Conservation (phyloP, 2,888 invertebrate genomes). For the Nomada ferruginata region DNA sequence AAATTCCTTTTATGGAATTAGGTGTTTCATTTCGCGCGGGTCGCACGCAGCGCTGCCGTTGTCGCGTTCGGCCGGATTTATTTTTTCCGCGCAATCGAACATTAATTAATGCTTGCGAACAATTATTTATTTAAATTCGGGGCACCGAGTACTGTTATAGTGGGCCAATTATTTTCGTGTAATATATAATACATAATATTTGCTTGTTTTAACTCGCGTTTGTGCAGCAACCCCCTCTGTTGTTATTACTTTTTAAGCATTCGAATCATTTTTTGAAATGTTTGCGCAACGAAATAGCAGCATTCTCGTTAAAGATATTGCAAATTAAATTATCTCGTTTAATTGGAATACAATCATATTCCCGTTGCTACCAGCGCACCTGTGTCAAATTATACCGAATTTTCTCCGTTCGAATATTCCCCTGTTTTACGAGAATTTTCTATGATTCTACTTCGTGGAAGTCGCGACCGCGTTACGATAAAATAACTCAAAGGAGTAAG, state of each 20-base stretch:
- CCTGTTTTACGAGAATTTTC: neutral
- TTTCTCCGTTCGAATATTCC: neutral
- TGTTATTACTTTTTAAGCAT: no score
- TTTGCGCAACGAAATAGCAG: no score
- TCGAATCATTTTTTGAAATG: no score
- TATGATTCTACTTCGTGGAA: neutral
- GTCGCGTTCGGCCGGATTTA: neutral
- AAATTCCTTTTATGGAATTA: neutral
- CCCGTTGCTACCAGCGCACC: no score
- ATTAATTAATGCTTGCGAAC: neutral
- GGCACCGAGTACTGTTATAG: no score
- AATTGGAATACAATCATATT: no score
- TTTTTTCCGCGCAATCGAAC: neutral
- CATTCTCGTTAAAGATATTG: no score
- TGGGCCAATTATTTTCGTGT: no score
- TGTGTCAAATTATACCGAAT: neutral
- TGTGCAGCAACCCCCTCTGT: no score
- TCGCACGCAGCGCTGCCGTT: neutral
- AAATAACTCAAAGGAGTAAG: slow-evolving; percentile 25
- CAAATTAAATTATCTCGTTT: no score
- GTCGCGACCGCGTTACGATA: neutral
- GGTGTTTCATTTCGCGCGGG: neutral
- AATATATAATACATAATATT: no score
- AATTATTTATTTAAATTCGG: neutral
- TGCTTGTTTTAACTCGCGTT: no score